These are phyloP conservation scores for Sylvilagus bachmani DNA, from an alignment of 2,113 vertebrate species.

Conservation along the genomic window DNA sequence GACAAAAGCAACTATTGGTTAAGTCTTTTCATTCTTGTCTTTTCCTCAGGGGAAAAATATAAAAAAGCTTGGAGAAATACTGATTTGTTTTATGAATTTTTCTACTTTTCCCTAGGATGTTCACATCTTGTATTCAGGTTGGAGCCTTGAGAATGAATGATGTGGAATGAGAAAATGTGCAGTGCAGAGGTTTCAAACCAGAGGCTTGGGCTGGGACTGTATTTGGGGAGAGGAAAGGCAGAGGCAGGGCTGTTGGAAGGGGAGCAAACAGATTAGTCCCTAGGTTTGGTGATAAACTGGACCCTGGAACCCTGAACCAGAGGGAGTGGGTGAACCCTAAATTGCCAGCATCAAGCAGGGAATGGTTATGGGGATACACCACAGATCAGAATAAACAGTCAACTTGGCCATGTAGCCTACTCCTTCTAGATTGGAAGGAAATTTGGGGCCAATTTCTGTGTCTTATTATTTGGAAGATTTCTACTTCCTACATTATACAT, in stretches of 20 bases:
- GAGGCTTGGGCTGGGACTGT: accelerated
- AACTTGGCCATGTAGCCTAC: background rate
- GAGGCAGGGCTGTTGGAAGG: background rate
- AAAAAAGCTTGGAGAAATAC: background rate
- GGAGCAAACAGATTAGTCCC: background rate
- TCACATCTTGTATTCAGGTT: background rate
- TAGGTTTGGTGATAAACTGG: background rate
- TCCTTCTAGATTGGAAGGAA: background rate
- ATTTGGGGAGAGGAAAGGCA: background rate
- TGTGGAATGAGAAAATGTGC: background rate
- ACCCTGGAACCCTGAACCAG: background rate
- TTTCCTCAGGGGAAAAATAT: background rate
- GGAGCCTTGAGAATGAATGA: background rate
- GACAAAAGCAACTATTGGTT: background rate
- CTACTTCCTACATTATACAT: background rate
- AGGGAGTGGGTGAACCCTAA: background rate
- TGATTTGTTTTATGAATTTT: background rate
- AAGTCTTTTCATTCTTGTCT: conserved; percentile 34
- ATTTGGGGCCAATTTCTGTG: background rate
- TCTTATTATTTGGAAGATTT: background rate
- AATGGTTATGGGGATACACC: too few species aligned
- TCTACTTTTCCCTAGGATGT: background rate
- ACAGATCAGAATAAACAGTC: too few species aligned
- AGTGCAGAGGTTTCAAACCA: background rate
- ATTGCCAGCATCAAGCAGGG: background rate